Conservation (phyloP, 2,888 invertebrate species). For the Caenorhabditis sp. region DNA sequence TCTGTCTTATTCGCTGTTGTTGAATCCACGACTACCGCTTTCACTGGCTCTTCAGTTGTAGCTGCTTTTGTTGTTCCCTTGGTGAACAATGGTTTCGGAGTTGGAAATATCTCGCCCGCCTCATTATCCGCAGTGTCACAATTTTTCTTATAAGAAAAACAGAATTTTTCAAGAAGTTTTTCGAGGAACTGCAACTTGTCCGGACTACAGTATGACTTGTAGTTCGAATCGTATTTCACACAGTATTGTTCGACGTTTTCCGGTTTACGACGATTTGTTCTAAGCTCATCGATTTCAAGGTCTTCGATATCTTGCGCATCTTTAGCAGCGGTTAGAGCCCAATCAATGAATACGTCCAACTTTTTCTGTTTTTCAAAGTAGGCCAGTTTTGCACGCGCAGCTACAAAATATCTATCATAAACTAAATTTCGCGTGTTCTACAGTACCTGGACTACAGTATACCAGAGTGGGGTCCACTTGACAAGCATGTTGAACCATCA, state of each 20-base stretch:
- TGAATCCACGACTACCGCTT: neutral
- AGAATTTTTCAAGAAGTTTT: slow-evolving; percentile 43
- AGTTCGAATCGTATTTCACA: slow-evolving; percentile 39
- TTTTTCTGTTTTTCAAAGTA: neutral
- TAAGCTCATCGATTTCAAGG: slow-evolving; percentile 24
- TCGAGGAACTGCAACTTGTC: slow-evolving; percentile 33
- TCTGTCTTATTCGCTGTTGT: neutral
- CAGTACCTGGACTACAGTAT: slow-evolving; percentile 23
- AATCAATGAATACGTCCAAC: slow-evolving; percentile 19
- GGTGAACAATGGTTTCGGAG: slow-evolving; percentile 11
- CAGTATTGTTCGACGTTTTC: slow-evolving; percentile 40
- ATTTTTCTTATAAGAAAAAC: slow-evolving; percentile 29
- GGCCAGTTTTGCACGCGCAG: neutral
- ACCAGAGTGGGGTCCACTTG: slow-evolving; percentile 12
- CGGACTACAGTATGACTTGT: slow-evolving; percentile 29
- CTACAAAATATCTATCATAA: neutral
- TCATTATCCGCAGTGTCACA: slow-evolving; percentile 12
- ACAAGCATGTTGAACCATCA: slow-evolving; percentile 28
- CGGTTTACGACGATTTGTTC: slow-evolving; percentile 9
- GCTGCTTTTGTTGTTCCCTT: neutral
- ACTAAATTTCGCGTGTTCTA: neutral
- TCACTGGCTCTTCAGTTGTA: neutral
- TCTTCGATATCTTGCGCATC: slow-evolving; percentile 34
- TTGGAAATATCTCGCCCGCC: slow-evolving; percentile 11
- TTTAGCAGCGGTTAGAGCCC: slow-evolving; percentile 26